Base-by-base conservation (phyloP, 2,888 invertebrate species). In the Urechis unicinctus region DNA sequence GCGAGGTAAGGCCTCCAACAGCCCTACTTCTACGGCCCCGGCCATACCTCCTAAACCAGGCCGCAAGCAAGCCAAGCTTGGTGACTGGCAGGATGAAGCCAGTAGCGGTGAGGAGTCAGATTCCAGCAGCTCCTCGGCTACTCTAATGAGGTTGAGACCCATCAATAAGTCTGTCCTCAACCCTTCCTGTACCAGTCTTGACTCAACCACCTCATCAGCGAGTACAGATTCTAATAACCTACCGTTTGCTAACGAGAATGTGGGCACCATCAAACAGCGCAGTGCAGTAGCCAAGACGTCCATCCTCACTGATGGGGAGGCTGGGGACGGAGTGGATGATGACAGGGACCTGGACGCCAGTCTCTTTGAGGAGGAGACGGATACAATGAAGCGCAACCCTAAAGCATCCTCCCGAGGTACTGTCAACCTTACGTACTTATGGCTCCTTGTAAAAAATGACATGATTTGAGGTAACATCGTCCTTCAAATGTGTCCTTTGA, bases 221-320 rank as follows among this genome's bases (percentile, higher is more conserved):
- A 94, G 93, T 80, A 91, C 92, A 65, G 95, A 95, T 82, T 93
- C 93, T 49, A 94, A 95, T 63, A 73, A 78, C 21, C 66, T 82
- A 61, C 96, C 96, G 43, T 97, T 97, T 80, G 96, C 96, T 66
- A 96, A 97, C 78, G 96, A 97, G 78, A 96, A 97, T 80, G 94
- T 95, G 41, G 97, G 96, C 55, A 97, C 97, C 53, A 96, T 97
- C 74, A 91, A 94, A 76, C 95, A 95, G 73, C 83, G 88, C 65
- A 69, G 66, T 25, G 65, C 68, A 1, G 55, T 64, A 21, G 53
- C 61, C 13, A 75, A 74, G 60, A 68, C 73, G 13, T 72, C 72
- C 45, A 69, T 74, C 46, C 57, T 69, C 17, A 62, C 61, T 50
- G 57, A 68, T 17, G 63, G 62, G 53, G 56, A 44, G 13, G 57